Conservation (phyloP, 2,888 invertebrate genomes). For the Drepana falcataria region DNA sequence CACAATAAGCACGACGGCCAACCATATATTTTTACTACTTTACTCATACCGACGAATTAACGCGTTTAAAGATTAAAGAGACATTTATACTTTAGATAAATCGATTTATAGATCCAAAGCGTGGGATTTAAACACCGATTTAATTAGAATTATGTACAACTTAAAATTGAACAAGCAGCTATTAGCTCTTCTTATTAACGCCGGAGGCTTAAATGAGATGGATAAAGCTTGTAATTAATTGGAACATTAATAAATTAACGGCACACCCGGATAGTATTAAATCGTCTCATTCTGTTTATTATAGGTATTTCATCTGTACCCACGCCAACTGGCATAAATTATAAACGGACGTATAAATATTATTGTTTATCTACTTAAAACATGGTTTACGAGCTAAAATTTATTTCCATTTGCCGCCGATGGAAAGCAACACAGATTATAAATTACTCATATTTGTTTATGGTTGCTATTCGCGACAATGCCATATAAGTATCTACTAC, state of each 20-base stretch:
- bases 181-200: constrained; percentile 39
- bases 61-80: not conserved
- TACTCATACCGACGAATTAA: not conserved
- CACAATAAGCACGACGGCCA: too few species aligned
- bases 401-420: not conserved
- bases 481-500: not conserved
- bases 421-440: not conserved
- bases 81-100: not conserved
- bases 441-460: not conserved
- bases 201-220: constrained; percentile 41
- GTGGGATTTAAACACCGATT: constrained; percentile 30
- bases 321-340: not conserved
- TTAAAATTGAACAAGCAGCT: constrained; percentile 38
- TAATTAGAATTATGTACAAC: constrained; percentile 41
- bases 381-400: constrained; percentile 3
- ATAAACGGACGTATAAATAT: not conserved
- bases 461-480: not conserved
- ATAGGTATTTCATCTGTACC: not conserved
- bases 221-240: constrained; percentile 45
- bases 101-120: constrained; percentile 10
- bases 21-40: too few species aligned
- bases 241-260: constrained; percentile 52
- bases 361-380: constrained; percentile 1
- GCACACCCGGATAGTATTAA: constrained; percentile 30
- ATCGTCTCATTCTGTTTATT: constrained; percentile 5